These are phyloP conservation scores for Timandra comae DNA, from an alignment of 2,888 invertebrate species.

Conservation along the genomic window DNA sequence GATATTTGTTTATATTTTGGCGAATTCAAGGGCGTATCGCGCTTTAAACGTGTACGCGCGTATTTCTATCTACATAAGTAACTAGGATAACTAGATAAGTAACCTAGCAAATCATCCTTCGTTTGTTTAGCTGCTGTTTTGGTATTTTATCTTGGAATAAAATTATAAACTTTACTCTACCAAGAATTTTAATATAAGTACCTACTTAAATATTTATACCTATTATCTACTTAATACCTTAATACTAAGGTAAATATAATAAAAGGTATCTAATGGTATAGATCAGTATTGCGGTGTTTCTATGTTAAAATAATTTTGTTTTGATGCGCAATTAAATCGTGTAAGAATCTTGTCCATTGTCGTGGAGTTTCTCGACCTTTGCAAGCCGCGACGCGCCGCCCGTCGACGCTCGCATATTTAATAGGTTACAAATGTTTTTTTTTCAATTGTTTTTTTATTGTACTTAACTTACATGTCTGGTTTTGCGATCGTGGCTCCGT, in stretches of 20 bases:
- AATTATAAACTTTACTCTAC: no score
- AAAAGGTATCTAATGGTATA: no score
- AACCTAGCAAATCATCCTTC: no score
- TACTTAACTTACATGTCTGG: not conserved
- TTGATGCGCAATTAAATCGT: constrained; percentile 40
- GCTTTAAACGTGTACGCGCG: constrained; percentile 6
- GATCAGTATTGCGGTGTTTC: no score
- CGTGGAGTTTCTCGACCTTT: constrained; percentile 55
- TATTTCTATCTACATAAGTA: no score
- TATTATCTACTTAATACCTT: no score
- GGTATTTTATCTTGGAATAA: no score
- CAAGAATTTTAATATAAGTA: no score
- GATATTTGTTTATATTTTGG: constrained; percentile 67
- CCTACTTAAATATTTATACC: no score
- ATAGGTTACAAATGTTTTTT: constrained; percentile 37
- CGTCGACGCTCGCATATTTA: constrained; percentile 36
- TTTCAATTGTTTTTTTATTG: constrained; percentile 18
- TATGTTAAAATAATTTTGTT: constrained; percentile 16
- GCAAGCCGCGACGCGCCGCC: constrained; percentile 29
- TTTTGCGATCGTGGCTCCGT: not conserved
- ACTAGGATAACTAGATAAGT: no score
- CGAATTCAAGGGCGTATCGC: constrained; percentile 59
- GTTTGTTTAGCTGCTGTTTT: no score
- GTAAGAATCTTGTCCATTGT: constrained; percentile 50
- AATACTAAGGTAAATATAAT: no score